phyloP scores from a whole-genome alignment of 64 coral and sea anemone species.

The Orbicella faveolata region DNA sequence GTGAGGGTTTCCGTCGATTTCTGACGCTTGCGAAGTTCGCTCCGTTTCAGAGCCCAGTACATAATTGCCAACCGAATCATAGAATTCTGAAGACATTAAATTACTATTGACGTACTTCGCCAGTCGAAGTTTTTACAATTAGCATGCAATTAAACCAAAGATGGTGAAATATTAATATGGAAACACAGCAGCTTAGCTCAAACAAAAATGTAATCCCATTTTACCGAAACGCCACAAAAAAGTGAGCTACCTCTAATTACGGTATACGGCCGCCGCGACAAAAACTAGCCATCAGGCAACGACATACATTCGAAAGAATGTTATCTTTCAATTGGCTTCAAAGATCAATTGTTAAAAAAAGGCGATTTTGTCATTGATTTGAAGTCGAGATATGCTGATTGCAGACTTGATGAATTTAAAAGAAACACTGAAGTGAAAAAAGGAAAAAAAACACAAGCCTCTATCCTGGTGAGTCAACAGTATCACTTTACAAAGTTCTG shows the following conservation, averaged over 20 bases:
- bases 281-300: not conserved
- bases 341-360: not conserved
- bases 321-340: conserved; percentile 2
- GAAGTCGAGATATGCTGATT: not conserved
- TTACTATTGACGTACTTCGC: not conserved
- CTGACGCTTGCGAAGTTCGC: not conserved
- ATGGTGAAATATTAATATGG: conserved; percentile 24
- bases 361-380: not conserved
- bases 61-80: not conserved
- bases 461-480: not conserved
- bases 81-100: conserved; percentile 13
- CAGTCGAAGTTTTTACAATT: not conserved
- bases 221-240: not conserved
- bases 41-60: not conserved
- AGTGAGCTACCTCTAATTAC: not conserved
- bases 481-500: not conserved
- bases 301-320: not conserved
- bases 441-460: not conserved
- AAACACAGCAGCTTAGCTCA: not conserved
- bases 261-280: not conserved
- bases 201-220: not conserved
- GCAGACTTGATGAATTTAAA: not conserved
- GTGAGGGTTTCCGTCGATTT: not conserved
- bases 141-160: conserved; percentile 23
- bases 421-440: not conserved